Conservation (phyloP, 2,113 vertebrate species). For the Tamias sibiricus region DNA sequence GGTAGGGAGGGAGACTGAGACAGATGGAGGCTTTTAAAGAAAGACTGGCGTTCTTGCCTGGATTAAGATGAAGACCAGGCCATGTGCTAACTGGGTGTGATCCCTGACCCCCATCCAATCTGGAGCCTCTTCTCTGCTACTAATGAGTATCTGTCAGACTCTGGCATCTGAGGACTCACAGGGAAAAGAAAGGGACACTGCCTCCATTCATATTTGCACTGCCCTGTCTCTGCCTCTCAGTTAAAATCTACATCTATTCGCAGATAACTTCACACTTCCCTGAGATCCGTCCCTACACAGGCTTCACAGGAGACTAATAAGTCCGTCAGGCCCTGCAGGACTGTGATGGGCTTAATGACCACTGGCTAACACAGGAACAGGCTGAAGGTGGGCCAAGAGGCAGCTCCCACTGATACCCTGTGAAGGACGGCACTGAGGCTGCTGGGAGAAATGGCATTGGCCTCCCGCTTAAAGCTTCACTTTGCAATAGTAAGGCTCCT, state of each 20-base stretch:
- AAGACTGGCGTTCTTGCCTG: neutral
- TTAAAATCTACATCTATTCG: neutral
- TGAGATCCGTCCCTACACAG: too few relatives aligned
- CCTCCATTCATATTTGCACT: neutral
- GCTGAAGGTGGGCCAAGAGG: neutral
- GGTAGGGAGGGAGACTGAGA: neutral
- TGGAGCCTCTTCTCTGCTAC: neutral
- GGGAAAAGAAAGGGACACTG: neutral
- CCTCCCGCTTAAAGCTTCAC: neutral
- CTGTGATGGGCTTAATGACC: neutral
- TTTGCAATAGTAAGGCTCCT: neutral
- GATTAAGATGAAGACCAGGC: slow-evolving; percentile 32
- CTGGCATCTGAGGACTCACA: neutral
- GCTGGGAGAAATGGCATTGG: neutral
- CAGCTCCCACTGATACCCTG: neutral
- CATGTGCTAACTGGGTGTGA: neutral
- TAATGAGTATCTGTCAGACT: neutral
- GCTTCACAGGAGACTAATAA: neutral
- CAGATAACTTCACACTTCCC: neutral
- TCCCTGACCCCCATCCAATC: neutral
- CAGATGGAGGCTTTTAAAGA: neutral
- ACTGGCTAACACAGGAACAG: neutral
- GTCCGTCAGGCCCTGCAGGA: neutral
- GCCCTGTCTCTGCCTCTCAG: neutral
- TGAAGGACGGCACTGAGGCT: neutral